Percentiles rank a stretch among this genome's conserved stretches.
Conservation (phyloP, 2,797 vertebrate genomes). For the Loris lydekkerianus region DNA sequence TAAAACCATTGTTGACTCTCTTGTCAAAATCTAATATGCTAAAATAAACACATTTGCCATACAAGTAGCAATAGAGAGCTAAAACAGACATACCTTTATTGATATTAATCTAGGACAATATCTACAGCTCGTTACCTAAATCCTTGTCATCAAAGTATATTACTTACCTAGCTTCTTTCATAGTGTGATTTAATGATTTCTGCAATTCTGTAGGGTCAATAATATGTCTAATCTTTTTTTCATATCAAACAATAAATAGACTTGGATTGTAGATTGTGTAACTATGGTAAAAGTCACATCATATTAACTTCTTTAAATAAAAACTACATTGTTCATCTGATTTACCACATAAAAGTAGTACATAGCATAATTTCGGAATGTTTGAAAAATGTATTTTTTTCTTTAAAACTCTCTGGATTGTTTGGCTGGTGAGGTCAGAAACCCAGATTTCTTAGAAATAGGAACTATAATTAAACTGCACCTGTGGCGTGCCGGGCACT, state of each 20-base stretch:
- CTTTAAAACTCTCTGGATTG: neutral
- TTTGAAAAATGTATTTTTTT: neutral
- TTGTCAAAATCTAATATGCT: slow-evolving; percentile 62
- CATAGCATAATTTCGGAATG: neutral
- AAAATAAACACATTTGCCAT: slow-evolving; percentile 62
- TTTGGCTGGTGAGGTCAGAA: neutral
- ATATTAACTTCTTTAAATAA: slow-evolving; percentile 14
- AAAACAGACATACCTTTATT: slow-evolving; percentile 29
- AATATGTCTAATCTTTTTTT: slow-evolving; percentile 45
- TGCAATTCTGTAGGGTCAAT: neutral
- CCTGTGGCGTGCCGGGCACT: neutral
- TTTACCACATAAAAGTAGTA: neutral
- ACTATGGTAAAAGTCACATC: neutral
- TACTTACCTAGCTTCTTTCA: slow-evolving; percentile 61
- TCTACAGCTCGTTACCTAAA: slow-evolving; percentile 41
- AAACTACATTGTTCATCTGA: neutral
- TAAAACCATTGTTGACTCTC: slow-evolving; percentile 62
- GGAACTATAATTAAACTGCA: neutral
- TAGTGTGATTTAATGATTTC: slow-evolving; percentile 44
- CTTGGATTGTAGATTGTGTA: neutral
- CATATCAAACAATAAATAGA: slow-evolving; percentile 49
- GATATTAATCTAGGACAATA: neutral
- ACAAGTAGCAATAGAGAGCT: slow-evolving; percentile 22
- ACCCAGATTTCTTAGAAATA: neutral
- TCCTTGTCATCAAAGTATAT: neutral